A percentile compares a stretch with the other conserved stretches of the same genome.
These are phyloP conservation scores for Copidosoma floridanum DNA, from an alignment of 1,140 invertebrate species.

Conservation along the genomic window DNA sequence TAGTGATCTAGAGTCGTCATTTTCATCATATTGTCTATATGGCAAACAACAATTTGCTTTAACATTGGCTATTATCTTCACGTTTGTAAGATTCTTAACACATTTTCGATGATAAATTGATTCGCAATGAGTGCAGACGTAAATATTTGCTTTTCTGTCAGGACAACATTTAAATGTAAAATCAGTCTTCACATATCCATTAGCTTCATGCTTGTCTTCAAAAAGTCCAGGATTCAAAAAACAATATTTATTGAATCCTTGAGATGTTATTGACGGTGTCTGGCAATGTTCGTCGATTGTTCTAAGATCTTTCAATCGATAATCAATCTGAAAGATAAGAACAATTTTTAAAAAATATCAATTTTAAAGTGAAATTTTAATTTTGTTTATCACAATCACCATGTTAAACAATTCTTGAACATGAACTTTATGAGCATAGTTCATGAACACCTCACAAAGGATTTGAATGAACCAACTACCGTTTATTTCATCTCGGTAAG, in stretches of 20 bases:
- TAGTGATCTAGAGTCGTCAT: not conserved
- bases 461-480: conserved; percentile 79
- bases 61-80: conserved; percentile 5
- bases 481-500: conserved; percentile 62
- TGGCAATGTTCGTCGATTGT: conserved; percentile 49
- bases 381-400: conserved; percentile 49
- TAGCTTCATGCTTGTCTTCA: conserved; percentile 8
- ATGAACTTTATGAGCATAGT: conserved; percentile 63
- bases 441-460: conserved; percentile 73
- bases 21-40: not conserved
- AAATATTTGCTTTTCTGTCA: conserved; percentile 27
- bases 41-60: conserved; percentile 8
- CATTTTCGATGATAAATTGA: conserved; percentile 25
- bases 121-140: conserved; percentile 12
- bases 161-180: conserved; percentile 26
- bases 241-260: conserved; percentile 63
- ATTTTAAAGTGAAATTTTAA: no score
- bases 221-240: conserved; percentile 65
- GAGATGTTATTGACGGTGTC: conserved; percentile 57
- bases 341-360: not conserved
- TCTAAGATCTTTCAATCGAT: conserved; percentile 46
- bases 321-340: conserved; percentile 39
- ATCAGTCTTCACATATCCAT: not conserved
- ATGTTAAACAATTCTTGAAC: conserved; percentile 67
- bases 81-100: conserved; percentile 9